These are phyloP conservation scores for Proisotoma minuta DNA, from an alignment of 2,888 invertebrate genomes.

Conservation along the genomic window DNA sequence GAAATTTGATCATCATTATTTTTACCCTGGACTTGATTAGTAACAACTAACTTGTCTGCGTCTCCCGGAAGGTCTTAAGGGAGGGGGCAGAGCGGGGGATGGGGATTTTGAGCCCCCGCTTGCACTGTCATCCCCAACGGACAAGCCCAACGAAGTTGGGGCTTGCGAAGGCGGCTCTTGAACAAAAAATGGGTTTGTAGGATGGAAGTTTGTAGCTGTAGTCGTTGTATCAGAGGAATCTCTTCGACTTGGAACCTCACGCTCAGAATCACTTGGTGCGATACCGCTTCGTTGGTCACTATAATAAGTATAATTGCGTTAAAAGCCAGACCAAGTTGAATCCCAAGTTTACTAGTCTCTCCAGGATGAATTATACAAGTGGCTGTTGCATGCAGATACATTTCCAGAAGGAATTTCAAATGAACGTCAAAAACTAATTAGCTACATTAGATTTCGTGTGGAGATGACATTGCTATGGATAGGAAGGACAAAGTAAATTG, in stretches of 20 bases:
- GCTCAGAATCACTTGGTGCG: slow-evolving; percentile 84
- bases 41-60: slow-evolving; percentile 50
- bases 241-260: slow-evolving; percentile 69
- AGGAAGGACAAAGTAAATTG: too few species aligned
- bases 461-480: too few species aligned
- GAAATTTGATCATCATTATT: too few species aligned
- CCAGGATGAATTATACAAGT: too few species aligned
- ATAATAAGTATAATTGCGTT: too few species aligned
- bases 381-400: too few species aligned
- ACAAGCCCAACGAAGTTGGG: slow-evolving; percentile 59
- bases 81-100: slow-evolving; percentile 66
- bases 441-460: too few species aligned
- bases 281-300: slow-evolving; percentile 91
- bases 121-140: slow-evolving; percentile 71
- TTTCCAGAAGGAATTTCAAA: too few species aligned
- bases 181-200: slow-evolving; percentile 45
- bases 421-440: too few species aligned
- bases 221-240: slow-evolving; percentile 58
- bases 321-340: too few species aligned
- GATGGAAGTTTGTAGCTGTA: slow-evolving; percentile 49
- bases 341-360: too few species aligned
- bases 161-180: slow-evolving; percentile 30
- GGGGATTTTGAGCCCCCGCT: slow-evolving; percentile 83
- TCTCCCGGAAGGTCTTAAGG: slow-evolving; percentile 71
- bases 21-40: too few species aligned